Evolutionary conservation across 2,113 vertebrate species (phyloP).

Genomic region (Corythornis vintsioides): DNA sequence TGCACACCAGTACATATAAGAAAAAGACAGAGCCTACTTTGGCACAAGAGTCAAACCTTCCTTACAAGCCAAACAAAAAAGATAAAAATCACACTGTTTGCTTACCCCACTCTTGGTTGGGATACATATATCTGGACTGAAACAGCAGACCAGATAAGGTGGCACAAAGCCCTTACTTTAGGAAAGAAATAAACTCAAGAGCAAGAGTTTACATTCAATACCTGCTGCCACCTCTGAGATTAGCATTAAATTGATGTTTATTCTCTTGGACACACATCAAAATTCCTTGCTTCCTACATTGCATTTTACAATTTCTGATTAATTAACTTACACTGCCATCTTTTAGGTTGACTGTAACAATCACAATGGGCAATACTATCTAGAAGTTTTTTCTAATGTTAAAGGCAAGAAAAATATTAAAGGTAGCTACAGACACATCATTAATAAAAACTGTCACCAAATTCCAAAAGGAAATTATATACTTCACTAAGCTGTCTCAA

Average conservation of each 20-base stretch:
- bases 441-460: background rate
- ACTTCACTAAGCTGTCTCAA: background rate
- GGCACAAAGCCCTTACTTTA: background rate
- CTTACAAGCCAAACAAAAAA: background rate
- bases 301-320: background rate
- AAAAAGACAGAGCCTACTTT: background rate
- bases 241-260: background rate
- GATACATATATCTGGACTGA: background rate
- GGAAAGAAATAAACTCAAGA: background rate
- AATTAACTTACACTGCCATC: background rate
- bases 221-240: background rate
- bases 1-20: rapidly evolving
- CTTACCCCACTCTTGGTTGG: background rate
- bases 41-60: background rate
- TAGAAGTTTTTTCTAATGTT: background rate
- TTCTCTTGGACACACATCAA: background rate
- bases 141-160: background rate
- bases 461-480: background rate
- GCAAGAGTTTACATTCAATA: background rate
- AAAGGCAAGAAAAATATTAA: background rate
- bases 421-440: background rate
- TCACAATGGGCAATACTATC: background rate
- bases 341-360: background rate
- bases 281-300: background rate
- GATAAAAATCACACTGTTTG: background rate